Evolutionary conservation across 2,797 vertebrate genomes (phyloP).

Genomic region (Sarcoramphus papa): DNA sequence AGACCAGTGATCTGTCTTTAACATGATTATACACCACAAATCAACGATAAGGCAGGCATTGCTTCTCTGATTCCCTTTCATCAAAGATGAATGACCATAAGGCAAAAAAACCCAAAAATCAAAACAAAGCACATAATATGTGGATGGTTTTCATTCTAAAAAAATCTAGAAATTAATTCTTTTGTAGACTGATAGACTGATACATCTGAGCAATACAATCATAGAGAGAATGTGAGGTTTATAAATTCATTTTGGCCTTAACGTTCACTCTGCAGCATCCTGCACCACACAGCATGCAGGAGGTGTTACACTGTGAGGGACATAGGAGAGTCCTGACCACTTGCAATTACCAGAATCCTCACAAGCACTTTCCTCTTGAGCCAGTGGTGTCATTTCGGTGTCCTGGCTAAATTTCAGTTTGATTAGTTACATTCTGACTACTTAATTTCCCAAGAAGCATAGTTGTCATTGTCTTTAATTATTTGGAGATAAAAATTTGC

Average conservation of each 20-base stretch:
- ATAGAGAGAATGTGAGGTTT: neutral
- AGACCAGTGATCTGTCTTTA: conserved; percentile 59
- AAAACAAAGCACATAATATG: neutral
- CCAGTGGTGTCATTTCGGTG: neutral
- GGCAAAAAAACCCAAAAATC: conserved; percentile 14
- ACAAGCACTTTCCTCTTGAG: neutral
- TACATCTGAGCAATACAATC: neutral
- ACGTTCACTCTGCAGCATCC: neutral
- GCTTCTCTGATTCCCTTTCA: conserved; percentile 41
- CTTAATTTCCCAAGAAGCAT: neutral
- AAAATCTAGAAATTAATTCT: neutral
- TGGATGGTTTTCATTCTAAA: neutral
- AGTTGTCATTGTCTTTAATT: neutral
- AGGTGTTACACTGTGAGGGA: neutral
- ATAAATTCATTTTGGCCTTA: neutral
- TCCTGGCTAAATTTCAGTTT: neutral
- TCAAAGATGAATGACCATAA: conserved; percentile 1
- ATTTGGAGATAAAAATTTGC: neutral
- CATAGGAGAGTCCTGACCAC: neutral
- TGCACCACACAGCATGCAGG: neutral
- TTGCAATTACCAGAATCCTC: neutral
- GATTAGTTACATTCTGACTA: neutral
- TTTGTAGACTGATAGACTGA: neutral
- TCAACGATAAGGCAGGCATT: conserved; percentile 29
- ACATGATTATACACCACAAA: conserved; percentile 51